A percentile compares a stretch with the other conserved stretches of the same genome.
These are phyloP conservation scores for Scolanthus callimorphus DNA, from an alignment of 92 coral and sea anemone species.

Conservation along the genomic window DNA sequence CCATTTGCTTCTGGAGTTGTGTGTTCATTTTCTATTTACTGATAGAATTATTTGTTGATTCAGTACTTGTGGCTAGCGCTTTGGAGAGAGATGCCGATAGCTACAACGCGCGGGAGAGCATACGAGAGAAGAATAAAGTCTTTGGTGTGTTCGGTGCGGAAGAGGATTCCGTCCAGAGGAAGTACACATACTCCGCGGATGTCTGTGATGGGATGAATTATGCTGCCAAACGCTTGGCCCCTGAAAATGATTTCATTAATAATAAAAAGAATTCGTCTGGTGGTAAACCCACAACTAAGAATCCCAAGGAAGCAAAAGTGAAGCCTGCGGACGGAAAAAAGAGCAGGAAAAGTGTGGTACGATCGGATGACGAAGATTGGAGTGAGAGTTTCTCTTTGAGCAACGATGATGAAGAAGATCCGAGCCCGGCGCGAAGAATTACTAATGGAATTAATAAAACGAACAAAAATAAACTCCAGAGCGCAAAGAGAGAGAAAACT, in stretches of 20 bases:
- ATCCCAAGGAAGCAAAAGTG: conserved; percentile 14
- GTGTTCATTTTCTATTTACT: conserved; percentile 85
- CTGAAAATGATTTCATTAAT: conserved; percentile 78
- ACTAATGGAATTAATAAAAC: conserved; percentile 29
- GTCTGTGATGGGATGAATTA: conserved; percentile 48
- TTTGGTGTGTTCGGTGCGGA: conserved; percentile 9
- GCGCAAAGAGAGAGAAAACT: conserved; percentile 35
- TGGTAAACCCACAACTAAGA: conserved; percentile 22
- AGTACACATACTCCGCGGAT: conserved; percentile 52
- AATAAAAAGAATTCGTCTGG: conserved; percentile 87
- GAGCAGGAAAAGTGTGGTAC: conserved; percentile 3
- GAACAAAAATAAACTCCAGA: conserved; percentile 6
- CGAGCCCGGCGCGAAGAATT: conserved; percentile 3
- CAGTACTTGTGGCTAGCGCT: conserved; percentile 46
- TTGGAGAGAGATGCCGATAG: conserved; percentile 18
- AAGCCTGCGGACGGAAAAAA: conserved; percentile 17
- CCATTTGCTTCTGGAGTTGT: conserved; percentile 65
- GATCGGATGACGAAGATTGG: conserved; percentile 7
- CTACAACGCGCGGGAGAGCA: conserved; percentile 13
- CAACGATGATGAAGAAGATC: conserved; percentile 15
- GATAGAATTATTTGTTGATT: conserved; percentile 57
- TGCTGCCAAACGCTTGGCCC: conserved; percentile 56
- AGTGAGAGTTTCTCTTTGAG: conserved; percentile 13
- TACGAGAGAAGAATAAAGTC: conserved; percentile 17
- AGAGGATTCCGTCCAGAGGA: neutral